Percentiles rank a stretch among this genome's conserved stretches.
Evolutionary conservation across 2,113 vertebrate genomes (phyloP).

Genomic region (Gavialis gangeticus): DNA sequence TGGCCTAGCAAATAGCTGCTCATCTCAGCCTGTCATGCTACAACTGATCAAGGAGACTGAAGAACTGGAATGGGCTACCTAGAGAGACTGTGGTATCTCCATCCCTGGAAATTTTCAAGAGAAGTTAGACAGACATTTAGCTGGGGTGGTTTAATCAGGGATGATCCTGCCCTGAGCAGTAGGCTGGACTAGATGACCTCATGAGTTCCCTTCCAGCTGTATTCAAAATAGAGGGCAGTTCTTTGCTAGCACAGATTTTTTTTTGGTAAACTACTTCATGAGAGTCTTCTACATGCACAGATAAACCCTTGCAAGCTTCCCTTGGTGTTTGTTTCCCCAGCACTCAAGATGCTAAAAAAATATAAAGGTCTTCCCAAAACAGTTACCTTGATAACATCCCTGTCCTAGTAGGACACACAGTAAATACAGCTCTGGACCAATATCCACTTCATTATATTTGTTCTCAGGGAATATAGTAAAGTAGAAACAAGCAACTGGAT

Average conservation of each 20-base stretch:
- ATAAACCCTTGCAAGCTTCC: neutral
- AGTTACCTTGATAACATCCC: neutral
- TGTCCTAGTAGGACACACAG: neutral
- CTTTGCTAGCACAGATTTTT: neutral
- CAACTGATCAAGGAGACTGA: too few species aligned
- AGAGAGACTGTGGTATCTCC: too few species aligned
- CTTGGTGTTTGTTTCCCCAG: neutral
- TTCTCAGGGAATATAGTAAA: neutral
- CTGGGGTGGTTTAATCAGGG: too few species aligned
- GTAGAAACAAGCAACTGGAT: conserved; percentile 9
- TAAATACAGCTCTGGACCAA: conserved; percentile 9
- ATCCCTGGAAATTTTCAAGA: too few species aligned
- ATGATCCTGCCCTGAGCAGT: too few species aligned
- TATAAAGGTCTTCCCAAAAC: neutral
- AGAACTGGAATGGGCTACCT: too few species aligned
- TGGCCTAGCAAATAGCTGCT: too few species aligned
- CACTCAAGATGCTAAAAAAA: neutral
- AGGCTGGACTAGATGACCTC: too few species aligned
- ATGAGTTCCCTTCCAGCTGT: too few species aligned
- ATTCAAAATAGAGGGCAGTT: neutral
- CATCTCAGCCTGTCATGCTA: too few species aligned
- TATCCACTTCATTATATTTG: neutral
- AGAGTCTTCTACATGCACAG: neutral
- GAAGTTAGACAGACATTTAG: too few species aligned
- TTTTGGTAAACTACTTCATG: neutral